Evolutionary conservation across 1,140 invertebrate species (phyloP).

Genomic region (Diorhabda elongata): DNA sequence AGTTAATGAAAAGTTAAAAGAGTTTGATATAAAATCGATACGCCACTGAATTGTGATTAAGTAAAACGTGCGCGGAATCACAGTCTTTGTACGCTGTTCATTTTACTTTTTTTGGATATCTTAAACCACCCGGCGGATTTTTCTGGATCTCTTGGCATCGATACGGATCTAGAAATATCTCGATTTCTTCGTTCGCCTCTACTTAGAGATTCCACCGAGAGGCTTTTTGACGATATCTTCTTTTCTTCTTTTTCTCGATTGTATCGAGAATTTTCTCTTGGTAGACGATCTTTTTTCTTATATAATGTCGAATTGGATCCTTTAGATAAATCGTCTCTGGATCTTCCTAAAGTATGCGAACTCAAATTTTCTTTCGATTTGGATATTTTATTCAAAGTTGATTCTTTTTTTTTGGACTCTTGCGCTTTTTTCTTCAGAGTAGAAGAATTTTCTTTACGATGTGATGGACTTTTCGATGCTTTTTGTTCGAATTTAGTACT

Average conservation of each 20-base stretch:
- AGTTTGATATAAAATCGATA: background rate
- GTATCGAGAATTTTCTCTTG: constrained; percentile 47
- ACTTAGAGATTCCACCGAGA: constrained; percentile 59
- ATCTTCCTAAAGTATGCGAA: constrained; percentile 26
- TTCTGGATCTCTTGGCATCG: constrained; percentile 64
- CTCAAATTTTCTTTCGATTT: constrained; percentile 42
- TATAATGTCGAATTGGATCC: constrained; percentile 41
- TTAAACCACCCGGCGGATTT: constrained; percentile 71
- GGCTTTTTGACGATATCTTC: constrained; percentile 51
- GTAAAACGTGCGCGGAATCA: constrained; percentile 21
- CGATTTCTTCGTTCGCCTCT: constrained; percentile 47
- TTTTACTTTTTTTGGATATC: constrained; percentile 57
- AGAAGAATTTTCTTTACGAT: constrained; percentile 38
- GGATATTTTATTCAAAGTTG: constrained; percentile 30
- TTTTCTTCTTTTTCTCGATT: constrained; percentile 51
- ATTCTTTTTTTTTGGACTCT: constrained; percentile 35
- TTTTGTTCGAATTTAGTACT: constrained; percentile 48
- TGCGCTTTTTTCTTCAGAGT: constrained; percentile 43
- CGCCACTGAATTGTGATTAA: constrained; percentile 8
- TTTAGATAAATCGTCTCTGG: constrained; percentile 34
- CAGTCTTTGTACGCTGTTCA: constrained; percentile 45
- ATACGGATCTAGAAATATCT: constrained; percentile 57
- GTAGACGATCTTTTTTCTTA: constrained; percentile 47
- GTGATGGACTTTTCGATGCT: constrained; percentile 44
- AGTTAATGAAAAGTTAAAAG: too few relatives aligned